Evolutionary conservation across 2,113 vertebrate species (phyloP), one percentile per base, ranked within the genome.

Genomic region (Pollachius pollachius): DNA sequence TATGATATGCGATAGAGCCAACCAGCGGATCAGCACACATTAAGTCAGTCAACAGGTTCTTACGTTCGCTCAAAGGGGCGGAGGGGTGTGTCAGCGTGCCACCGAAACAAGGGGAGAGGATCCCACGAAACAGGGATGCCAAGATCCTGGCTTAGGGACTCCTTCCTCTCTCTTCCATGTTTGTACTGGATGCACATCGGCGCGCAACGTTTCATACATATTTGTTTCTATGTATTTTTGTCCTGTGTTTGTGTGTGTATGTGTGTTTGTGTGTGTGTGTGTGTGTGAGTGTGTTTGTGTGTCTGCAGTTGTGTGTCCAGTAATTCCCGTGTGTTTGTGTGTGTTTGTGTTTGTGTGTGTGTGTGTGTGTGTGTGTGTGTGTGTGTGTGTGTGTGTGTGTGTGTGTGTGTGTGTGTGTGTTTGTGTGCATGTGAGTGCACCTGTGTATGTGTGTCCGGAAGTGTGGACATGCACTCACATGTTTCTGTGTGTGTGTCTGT

Each of bases 111-210:
- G 37, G 37, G 2, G 37, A 41, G 37, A 17, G 12, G 25, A 63
- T 15, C 71, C 70, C 71, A 71, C 34, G 70, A 68, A 78, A 76
- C 74, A 73, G 58, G 75, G 71, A 73, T 9, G 37, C 37, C 1
- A 52, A 48, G 58, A 80, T 68, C 59, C 23, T 9, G 34, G 60
- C 66, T 68, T 30, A 72, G 66, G 37, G 41, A 54, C 57, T 7
- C 9, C 23, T 18, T 52, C 13, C 18, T 78, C 34, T 56, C 52
- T 21, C 25, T 62, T 65, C 3, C 64, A 65, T 69, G 17, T 64
- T 62, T 69, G 69, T n/a, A n/a, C 27, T 70, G 18, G 62, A 18
- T 48, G 57, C 73, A 12, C 16, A 21, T 52, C 6, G 18, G 7
- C 21, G 54, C 41, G 64, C 65, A 23, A n/a, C 12, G 56, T 61